phyloP scores from a whole-genome alignment of 1,140 invertebrate genomes.

The Calosoma granatense region DNA sequence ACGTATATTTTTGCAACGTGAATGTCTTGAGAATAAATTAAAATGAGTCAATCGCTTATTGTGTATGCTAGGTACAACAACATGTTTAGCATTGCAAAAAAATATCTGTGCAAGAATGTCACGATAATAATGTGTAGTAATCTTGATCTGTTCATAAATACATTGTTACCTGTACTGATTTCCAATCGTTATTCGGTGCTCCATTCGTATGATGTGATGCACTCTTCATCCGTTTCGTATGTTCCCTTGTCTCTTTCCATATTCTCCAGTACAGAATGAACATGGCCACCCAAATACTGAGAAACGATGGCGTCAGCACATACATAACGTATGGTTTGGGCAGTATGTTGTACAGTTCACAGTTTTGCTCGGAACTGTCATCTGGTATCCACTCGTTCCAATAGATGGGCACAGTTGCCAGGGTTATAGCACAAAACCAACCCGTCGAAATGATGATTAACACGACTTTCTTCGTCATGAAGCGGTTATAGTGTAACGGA shows the following conservation, averaged over 20 bases:
- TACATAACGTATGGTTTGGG: constrained; percentile 50
- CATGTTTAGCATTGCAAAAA: no score
- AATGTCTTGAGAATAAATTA: no score
- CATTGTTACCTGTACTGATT: constrained; percentile 54
- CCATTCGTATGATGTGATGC: constrained; percentile 24
- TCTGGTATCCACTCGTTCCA: constrained; percentile 57
- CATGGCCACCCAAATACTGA: constrained; percentile 58
- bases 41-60: no score
- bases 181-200: constrained; percentile 42
- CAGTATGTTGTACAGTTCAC: constrained; percentile 31
- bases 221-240: constrained; percentile 50
- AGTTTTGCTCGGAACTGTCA: constrained; percentile 24
- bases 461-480: constrained; percentile 52
- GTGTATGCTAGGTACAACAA: no score
- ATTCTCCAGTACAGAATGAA: constrained; percentile 63
- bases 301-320: constrained; percentile 55
- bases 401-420: constrained; percentile 54
- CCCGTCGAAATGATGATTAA: constrained; percentile 46
- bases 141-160: no score
- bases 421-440: constrained; percentile 49
- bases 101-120: no score
- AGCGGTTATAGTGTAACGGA: constrained; percentile 62
- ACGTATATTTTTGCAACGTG: no score
- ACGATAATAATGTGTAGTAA: no score
- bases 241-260: constrained; percentile 56